These are phyloP conservation scores for Mohoua ochrocephala DNA, from an alignment of 2,113 vertebrate species.

Conservation along the genomic window DNA sequence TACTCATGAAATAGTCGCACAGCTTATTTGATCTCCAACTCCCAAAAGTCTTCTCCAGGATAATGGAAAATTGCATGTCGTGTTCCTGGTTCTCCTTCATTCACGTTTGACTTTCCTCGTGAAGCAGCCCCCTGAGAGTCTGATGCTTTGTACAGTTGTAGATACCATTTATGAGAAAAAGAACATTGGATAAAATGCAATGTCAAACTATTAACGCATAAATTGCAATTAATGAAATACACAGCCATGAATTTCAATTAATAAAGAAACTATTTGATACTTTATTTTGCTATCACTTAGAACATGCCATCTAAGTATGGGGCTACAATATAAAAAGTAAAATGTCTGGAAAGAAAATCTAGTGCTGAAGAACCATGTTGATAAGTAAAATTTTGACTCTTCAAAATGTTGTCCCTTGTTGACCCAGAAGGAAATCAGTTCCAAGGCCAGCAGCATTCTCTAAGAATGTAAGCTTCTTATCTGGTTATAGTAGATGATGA, in stretches of 20 bases:
- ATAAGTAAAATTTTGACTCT: not conserved
- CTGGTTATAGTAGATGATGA: not conserved
- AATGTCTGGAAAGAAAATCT: not conserved
- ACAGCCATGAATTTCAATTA: not conserved
- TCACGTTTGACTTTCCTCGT: not conserved
- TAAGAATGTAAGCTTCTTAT: not conserved
- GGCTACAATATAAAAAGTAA: not conserved
- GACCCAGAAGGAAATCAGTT: not conserved
- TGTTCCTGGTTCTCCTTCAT: not conserved
- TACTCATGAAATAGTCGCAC: not conserved
- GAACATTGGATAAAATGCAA: not conserved
- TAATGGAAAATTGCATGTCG: not conserved
- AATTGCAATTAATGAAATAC: not conserved
- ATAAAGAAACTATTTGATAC: not conserved
- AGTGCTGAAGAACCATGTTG: not conserved
- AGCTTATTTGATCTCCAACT: not conserved
- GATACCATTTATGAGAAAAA: not conserved
- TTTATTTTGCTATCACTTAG: not conserved
- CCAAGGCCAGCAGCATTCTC: not conserved
- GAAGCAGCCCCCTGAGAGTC: not conserved
- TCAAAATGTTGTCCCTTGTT: not conserved
- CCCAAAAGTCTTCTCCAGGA: not conserved
- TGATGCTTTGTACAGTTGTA: not conserved
- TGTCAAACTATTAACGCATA: not conserved
- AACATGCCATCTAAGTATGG: not conserved